Base-by-base conservation (phyloP, 1,140 invertebrate genomes). In the Drosophila kohkoa region DNA sequence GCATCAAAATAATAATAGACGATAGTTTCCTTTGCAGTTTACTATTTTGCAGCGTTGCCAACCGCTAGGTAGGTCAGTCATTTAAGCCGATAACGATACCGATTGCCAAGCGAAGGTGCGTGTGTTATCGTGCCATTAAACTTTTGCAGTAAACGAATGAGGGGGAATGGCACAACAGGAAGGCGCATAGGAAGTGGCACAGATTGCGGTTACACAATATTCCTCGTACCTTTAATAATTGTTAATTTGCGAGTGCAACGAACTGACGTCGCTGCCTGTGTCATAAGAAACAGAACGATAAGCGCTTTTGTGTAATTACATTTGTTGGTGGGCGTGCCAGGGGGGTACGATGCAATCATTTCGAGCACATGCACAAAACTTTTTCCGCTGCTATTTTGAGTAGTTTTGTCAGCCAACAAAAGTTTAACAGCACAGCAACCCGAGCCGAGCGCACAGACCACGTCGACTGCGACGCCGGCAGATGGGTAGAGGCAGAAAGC, bases 281-380 rank as follows among this genome's bases (percentile, higher is more conserved):
- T 25, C 51, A 45, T 49, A 62, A 68, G 75, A 48, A 60, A 7
- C 10, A 76, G 57, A 82, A 80, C 80, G 70, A 88, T 83, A 89
- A 88, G 74, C 52, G 75, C 67, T 64, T 75, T 80, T 83, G 80
- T 83, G 80, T 89, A 88, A 89, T 89, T 88, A 88, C 83, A 75
- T 75, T 89, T 89, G 65, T 76, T 66, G 38, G 35, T 55, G 35
- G 75, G 49, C 35, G 55, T 32, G 25, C 7, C 4, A 11, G 11
- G 15, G 59, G 3, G 43, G 58, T 41, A 46, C 63, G 46, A 20
- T 59, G 55, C 54, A 72, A 65, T 75, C 55, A 72, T 72, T 76
- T 70, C 46, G 38, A 72, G 74, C 49, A 65, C 62, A 76, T 76
- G 66, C 54, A 68, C 54, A 68, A 66, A 88, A 88, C 62, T 89